Percentiles rank a stretch among this genome's conserved stretches.
phyloP scores from a whole-genome alignment of 2,888 invertebrate species.

The Calliopum simillimum region DNA sequence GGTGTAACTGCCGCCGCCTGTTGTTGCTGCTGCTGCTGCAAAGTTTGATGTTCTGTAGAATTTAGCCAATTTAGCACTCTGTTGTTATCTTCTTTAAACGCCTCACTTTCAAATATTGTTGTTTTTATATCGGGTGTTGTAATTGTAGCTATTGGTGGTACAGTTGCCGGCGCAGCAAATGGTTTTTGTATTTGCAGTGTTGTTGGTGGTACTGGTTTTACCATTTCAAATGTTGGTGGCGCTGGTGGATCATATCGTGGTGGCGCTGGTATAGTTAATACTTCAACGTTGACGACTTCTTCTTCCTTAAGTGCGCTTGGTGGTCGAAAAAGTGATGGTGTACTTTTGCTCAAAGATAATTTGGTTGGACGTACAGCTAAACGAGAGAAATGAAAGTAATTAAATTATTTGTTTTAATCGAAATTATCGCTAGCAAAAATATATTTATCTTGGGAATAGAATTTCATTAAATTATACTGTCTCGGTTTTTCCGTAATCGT shows the following conservation, averaged over 20 bases:
- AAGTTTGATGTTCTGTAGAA: constrained; percentile 17
- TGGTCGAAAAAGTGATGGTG: constrained; percentile 12
- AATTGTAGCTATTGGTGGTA: not conserved
- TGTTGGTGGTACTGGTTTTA: not conserved
- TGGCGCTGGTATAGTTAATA: constrained; percentile 39
- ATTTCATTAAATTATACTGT: too few relatives aligned
- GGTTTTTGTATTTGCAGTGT: not conserved
- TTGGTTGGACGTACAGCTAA: constrained; percentile 6
- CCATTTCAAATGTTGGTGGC: constrained; percentile 25
- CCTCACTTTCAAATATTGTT: not conserved
- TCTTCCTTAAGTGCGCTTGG: not conserved
- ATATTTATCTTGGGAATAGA: too few relatives aligned
- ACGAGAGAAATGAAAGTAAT: not conserved
- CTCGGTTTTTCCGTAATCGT: too few relatives aligned
- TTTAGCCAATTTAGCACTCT: not conserved
- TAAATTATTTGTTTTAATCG: too few relatives aligned
- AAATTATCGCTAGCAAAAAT: too few relatives aligned
- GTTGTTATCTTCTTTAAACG: not conserved
- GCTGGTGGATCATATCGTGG: constrained; percentile 44
- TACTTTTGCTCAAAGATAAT: not conserved
- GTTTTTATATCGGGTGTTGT: not conserved
- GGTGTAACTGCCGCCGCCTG: constrained; percentile 44
- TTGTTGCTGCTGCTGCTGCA: constrained; percentile 44
- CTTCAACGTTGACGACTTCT: not conserved
- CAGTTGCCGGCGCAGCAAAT: not conserved